Conservation (phyloP, 1,140 invertebrate species). For the Pemphigus obesinymphae region DNA sequence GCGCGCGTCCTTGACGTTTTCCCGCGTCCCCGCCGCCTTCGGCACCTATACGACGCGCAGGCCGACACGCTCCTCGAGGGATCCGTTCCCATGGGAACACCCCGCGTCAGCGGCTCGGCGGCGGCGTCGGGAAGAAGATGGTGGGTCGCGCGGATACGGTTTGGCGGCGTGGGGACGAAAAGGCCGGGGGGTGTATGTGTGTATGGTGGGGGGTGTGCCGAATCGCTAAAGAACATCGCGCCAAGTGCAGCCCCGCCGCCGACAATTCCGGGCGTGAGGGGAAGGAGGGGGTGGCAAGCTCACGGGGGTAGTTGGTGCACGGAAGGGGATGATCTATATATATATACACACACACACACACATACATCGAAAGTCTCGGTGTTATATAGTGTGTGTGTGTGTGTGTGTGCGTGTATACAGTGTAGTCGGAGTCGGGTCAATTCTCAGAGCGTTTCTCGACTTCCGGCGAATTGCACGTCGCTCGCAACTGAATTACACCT, state of each 20-base stretch:
- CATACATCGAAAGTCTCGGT: no score
- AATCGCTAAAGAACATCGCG: constrained; percentile 37
- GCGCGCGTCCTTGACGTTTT: constrained; percentile 30
- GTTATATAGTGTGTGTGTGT: no score
- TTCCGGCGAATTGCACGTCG: constrained; percentile 17
- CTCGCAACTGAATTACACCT: background rate
- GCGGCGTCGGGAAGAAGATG: background rate
- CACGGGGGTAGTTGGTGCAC: background rate
- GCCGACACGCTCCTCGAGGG: constrained; percentile 45
- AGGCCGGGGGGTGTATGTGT: no score
- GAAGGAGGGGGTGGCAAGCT: background rate
- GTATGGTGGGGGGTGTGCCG: constrained; percentile 39
- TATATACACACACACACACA: background rate
- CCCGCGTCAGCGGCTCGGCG: background rate
- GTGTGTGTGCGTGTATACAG: no score
- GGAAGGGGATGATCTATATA: background rate
- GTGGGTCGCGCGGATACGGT: background rate
- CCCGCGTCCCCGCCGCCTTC: background rate
- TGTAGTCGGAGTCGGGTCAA: constrained; percentile 1
- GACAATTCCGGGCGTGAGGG: background rate
- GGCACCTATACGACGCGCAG: background rate
- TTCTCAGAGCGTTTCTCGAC: constrained; percentile 26
- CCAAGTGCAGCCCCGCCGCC: constrained; percentile 15
- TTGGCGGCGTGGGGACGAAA: no score
- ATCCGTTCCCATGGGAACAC: constrained; percentile 54